Evolutionary conservation across 1,140 invertebrate species (phyloP).

Genomic region (Drosophila chauvacae): DNA sequence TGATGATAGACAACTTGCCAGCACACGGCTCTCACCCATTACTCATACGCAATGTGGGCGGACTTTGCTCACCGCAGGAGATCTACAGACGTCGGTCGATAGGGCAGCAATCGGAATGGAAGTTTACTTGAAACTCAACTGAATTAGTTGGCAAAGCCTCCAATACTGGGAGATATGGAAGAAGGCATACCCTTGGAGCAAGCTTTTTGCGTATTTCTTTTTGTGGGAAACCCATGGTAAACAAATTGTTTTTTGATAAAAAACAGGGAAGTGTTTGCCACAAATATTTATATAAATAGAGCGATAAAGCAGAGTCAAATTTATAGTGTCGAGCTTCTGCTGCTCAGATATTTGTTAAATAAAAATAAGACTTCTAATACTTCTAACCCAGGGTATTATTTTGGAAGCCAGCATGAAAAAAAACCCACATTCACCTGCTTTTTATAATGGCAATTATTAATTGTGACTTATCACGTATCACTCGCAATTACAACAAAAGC

Average conservation of each 20-base stretch:
- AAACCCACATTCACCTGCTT: constrained; percentile 2
- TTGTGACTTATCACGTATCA: constrained; percentile 14
- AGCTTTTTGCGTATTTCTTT: not conserved
- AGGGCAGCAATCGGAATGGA: constrained; percentile 27
- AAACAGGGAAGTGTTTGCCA: not conserved
- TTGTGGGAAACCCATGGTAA: not conserved
- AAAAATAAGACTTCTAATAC: not conserved
- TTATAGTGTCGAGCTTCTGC: not conserved
- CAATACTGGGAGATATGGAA: constrained; percentile 20
- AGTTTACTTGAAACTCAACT: constrained; percentile 18
- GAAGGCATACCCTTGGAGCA: constrained; percentile 23
- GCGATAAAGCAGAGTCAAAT: not conserved
- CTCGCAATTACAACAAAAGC: constrained; percentile 26
- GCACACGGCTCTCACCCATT: constrained; percentile 30
- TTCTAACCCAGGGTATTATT: constrained; percentile 8
- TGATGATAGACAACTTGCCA: constrained; percentile 4
- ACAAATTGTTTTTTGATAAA: constrained; percentile 6
- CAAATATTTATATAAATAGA: not conserved
- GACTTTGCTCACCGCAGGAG: constrained; percentile 48
- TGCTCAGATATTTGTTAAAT: not conserved
- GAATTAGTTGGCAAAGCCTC: constrained; percentile 18
- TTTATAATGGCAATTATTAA: constrained; percentile 29
- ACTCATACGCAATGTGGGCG: constrained; percentile 63
- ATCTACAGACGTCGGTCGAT: constrained; percentile 38
- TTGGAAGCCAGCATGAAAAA: not conserved